Base-by-base conservation (phyloP, 2,888 invertebrate species). In the Drosophila heteroneura region DNA sequence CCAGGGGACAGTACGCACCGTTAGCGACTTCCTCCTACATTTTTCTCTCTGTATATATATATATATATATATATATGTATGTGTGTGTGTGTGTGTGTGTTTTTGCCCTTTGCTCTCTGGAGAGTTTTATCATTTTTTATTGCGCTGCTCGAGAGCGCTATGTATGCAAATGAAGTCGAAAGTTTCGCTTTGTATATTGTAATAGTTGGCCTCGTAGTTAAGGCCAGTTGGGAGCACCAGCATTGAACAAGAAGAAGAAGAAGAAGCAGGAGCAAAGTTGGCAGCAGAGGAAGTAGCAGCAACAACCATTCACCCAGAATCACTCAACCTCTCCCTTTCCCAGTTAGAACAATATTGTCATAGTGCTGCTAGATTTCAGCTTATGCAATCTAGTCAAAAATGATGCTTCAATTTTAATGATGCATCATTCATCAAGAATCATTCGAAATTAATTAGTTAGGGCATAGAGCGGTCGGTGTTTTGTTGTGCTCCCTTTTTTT, bases 101-200 rank as follows among this genome's bases (percentile, higher is more conserved):
- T 41, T 57, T 57, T 54, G 63, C 47, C 60, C 51, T 53, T 69
- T 28, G 35, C 64, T 80, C 79, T 86, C 89, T 70, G 41, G 88
- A 91, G 91, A 89, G 85, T 91, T 91, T 90, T 91, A 92, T 92
- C 91, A 92, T 89, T 91, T 92, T 91, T 89, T 91, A 91, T 91
- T 88, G 85, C 85, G 83, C 82, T 90, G 79, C 92, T 91, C 87
- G 79, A 90, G 92, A 89, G 92, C 89, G 85, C 92, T 91, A 89
- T 91, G 90, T 91, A 92, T 92, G 92, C 90, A 92, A 92, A 92
- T 92, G 91, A 91, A 92, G 89, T 89, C 83, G 87, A 85, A 84
- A 87, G 87, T 85, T 89, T 80, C 76, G 79, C 88, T 88, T 88
- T 88, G 89, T 87, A 76, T 56, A 56, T 56, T 39, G 37, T 56